Evolutionary conservation across 2,113 vertebrate species (phyloP).

Genomic region (Nycticorax nycticorax): DNA sequence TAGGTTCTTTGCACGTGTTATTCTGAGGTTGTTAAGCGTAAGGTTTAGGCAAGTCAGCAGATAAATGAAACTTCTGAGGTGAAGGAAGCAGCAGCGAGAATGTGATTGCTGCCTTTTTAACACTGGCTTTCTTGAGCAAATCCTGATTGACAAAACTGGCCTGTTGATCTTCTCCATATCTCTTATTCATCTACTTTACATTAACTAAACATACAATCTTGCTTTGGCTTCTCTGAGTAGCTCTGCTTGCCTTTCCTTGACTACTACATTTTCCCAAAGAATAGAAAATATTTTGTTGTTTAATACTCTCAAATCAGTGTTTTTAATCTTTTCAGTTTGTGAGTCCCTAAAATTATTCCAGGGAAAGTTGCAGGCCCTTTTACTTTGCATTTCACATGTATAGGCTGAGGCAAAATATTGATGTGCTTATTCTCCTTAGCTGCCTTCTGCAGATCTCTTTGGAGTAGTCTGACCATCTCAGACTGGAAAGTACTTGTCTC

Average conservation of each 20-base stretch:
- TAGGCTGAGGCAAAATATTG: background rate
- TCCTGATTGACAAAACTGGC: background rate
- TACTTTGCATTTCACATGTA: rapidly evolving
- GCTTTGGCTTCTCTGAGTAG: background rate
- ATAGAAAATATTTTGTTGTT: background rate
- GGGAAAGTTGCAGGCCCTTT: background rate
- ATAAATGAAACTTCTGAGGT: background rate
- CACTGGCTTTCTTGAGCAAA: background rate
- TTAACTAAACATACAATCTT: background rate
- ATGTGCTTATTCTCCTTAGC: background rate
- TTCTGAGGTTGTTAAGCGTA: background rate
- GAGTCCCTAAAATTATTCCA: background rate
- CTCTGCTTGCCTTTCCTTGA: background rate
- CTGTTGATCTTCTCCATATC: background rate
- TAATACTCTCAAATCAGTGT: background rate
- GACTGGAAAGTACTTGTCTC: background rate
- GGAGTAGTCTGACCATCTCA: background rate
- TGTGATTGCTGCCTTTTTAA: background rate
- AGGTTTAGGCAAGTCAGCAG: background rate
- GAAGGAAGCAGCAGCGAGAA: background rate
- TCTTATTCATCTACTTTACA: background rate
- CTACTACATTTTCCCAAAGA: background rate
- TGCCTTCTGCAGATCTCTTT: background rate
- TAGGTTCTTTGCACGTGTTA: background rate
- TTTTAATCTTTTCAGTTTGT: background rate